Evolutionary conservation across 2,113 vertebrate genomes (phyloP), one percentile per base, ranked within the genome.

Genomic region (Empidonax traillii): DNA sequence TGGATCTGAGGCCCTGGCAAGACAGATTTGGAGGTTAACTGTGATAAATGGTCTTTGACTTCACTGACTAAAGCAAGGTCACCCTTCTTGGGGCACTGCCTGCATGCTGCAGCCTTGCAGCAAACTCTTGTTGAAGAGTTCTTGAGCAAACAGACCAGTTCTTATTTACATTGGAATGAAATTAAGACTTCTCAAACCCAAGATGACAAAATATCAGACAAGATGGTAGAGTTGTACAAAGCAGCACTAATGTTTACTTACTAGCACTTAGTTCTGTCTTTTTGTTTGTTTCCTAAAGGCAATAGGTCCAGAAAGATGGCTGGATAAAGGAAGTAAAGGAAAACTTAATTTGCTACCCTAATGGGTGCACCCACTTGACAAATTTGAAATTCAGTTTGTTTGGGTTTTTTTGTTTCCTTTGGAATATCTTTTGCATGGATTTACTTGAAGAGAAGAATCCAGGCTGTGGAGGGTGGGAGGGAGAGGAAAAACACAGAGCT

Each of bases 21-120:
- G 83, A 92, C 73, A 87, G 85, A 94, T 96, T 93, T 97, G 83
- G 91, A 92, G 91, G 92, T 95, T 97, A 96, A 93, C 74, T 71
- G 71, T 95, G 95, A 96, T 94, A 90, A 95, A 94, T 93, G 93
- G 71, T 97, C 90, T 96, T 84, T 93, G 94, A 72, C 92, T 95
- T 93, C 47, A 6, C 49, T 72, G 88, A 78, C 69, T 93, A 71
- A 92, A 94, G 76, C 51, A 4, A 94, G 84, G 94, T 95, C 85
- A 86, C 43, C 68, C 51, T 91, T 93, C 89, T 80, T 0, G 3
- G 75, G 56, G 72, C 87, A 82, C 86, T 96, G 87, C 61, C 71
- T 85, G 39, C 56, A 10, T 61, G 43, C 85, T 94, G 84, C 90
- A 93, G 44, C 78, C 76, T 90, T 76, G 75, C 72, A 90, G 69